Evolutionary conservation across 2,888 invertebrate genomes (phyloP).

Genomic region (Chrysomela aeneicollis): DNA sequence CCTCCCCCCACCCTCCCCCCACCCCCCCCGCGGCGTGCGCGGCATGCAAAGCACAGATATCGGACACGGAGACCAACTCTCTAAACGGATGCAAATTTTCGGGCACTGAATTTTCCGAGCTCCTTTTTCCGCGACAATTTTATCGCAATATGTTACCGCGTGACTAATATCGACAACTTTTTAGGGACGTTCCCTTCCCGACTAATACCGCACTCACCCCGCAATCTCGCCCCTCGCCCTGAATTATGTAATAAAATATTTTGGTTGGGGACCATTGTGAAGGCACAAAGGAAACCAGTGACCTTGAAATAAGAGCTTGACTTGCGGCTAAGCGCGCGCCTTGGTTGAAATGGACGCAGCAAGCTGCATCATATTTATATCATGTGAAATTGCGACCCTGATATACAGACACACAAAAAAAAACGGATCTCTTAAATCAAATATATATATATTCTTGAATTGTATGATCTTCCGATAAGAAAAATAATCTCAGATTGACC

Average conservation of each 20-base stretch:
- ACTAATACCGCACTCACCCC: constrained; percentile 32
- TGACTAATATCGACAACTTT: constrained; percentile 48
- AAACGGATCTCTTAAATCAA: too few species aligned
- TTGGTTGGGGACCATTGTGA: constrained; percentile 27
- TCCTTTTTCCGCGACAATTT: constrained; percentile 30
- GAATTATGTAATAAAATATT: constrained; percentile 41
- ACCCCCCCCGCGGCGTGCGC: constrained; percentile 24
- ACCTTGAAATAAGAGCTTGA: constrained; percentile 31
- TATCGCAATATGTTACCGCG: constrained; percentile 44
- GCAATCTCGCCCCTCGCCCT: constrained; percentile 28
- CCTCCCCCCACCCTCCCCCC: too few species aligned
- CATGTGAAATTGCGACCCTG: too few species aligned
- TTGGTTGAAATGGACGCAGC: too few species aligned
- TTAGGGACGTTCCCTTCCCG: constrained; percentile 49
- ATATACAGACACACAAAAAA: too few species aligned
- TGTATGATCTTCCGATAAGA: too few species aligned
- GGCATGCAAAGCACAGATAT: constrained; percentile 26
- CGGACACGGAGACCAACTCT: constrained; percentile 17
- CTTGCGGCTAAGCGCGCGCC: constrained; percentile 9
- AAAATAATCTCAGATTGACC: too few species aligned
- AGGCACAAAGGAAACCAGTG: constrained; percentile 29
- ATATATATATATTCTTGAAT: too few species aligned
- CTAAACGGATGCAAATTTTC: constrained; percentile 28
- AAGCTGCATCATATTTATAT: too few species aligned
- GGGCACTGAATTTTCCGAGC: constrained; percentile 26